Base-by-base conservation (phyloP, 37 sponge, comb jelly and placozoan species). In the Theonella swinhoei region DNA sequence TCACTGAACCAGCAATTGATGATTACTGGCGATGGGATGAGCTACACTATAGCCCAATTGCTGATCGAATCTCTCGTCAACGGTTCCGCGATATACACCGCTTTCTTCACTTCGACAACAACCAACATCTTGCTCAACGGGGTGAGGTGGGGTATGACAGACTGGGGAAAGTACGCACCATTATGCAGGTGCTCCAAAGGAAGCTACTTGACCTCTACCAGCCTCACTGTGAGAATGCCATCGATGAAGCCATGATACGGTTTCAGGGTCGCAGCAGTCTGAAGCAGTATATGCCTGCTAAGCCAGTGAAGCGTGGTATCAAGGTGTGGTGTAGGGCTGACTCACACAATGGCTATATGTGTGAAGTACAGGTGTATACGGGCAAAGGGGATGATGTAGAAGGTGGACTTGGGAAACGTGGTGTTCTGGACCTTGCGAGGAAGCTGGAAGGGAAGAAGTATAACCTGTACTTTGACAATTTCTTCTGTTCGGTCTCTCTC, bases 1-100 rank as follows among this genome's bases (percentile, higher is more conserved):
- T 74, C 38, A 69, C 29, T 34, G 38, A 62, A 3, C 74, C 74
- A 2, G 32, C 74, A 30, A 4, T 72, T 17, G 1, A 29, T 14
- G 83, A 83, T 31, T 83, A 83, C 64, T 83, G 83, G 83, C 22
- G 61, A 62, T 62, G 25, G 64, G 64, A 77, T 60, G 30, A 25
- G 1, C 61, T 77, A 3, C 78, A 77, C 36, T 77, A 77, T 33
- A 14, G 1, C 25, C 78, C 78, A 62, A 77, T 77, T n/a, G 28
- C 80, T 8, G 42, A 7, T 38, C 26, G 26, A 67, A 62, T 79
- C 7, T 38, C 40, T 3, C 2, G 78, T 64, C 7, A 77, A 29
- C 4, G 78, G n/a, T 77, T 60, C 9, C 33, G 58, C 38, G 78
- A 77, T 1, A 77, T 77, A 2, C 78, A 77, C 20, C 35, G 78